Conservation (phyloP, 2,797 vertebrate genomes). For the Acanthurus leucopareius region DNA sequence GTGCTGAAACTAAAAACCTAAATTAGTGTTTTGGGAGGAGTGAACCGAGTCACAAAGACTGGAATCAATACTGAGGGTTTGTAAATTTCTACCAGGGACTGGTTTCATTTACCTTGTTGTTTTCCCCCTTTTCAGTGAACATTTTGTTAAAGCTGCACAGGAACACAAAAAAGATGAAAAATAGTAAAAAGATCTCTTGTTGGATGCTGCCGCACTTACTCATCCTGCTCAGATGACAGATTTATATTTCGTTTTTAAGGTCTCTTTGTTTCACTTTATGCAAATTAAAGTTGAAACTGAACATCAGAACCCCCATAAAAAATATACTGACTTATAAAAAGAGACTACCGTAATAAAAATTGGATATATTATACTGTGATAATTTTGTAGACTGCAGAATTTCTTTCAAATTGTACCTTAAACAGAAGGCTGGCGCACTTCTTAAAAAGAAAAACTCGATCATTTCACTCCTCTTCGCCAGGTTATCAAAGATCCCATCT, state of each 20-base stretch:
- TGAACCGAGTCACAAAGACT: background rate
- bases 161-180: conserved; percentile 25
- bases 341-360: background rate
- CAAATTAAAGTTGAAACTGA: conserved; percentile 3
- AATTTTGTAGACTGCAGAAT: background rate
- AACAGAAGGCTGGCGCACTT: conserved; percentile 4
- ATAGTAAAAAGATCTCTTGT: background rate
- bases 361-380: background rate
- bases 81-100: conserved; percentile 2
- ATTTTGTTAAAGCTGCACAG: conserved; percentile 24
- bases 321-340: background rate
- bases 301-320: background rate
- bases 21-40: conserved; percentile 2
- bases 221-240: conserved; percentile 14
- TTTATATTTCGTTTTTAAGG: conserved; percentile 23
- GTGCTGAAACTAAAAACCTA: conserved; percentile 8
- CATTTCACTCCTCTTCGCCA: conserved; percentile 14
- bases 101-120: background rate
- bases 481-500: conserved; percentile 21
- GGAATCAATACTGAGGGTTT: conserved; percentile 15
- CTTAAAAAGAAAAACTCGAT: conserved; percentile 19
- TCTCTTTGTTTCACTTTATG: conserved; percentile 14
- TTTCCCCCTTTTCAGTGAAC: conserved; percentile 1
- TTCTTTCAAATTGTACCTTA: conserved; percentile 1
- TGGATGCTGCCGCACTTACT: background rate